Conservation (phyloP, 2,113 vertebrate species). For the Dasyornis broadbenti region DNA sequence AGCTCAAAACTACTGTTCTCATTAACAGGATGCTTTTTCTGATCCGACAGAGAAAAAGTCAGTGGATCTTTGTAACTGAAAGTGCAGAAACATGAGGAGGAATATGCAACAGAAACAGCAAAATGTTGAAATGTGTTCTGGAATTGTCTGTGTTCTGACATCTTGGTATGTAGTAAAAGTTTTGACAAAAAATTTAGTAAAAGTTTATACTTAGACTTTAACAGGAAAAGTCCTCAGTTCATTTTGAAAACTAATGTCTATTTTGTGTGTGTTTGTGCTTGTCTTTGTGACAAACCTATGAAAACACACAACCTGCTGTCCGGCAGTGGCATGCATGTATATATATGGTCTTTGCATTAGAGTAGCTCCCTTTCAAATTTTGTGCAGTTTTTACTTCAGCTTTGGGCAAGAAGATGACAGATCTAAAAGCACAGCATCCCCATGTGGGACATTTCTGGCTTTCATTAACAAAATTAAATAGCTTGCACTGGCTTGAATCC, state of each 20-base stretch:
- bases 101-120: neutral
- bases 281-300: neutral
- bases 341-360: neutral
- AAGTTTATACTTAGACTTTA: neutral
- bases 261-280: neutral
- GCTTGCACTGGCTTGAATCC: neutral
- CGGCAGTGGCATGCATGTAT: rapidly evolving
- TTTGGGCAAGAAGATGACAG: neutral
- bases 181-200: neutral
- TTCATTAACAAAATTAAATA: neutral
- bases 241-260: neutral
- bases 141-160: neutral
- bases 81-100: neutral
- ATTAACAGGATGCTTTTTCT: neutral
- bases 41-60: neutral
- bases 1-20: neutral
- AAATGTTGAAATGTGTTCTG: neutral
- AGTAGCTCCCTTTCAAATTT: neutral
- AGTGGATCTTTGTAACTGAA: neutral
- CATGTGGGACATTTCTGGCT: neutral
- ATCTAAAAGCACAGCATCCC: neutral
- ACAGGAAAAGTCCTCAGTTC: neutral
- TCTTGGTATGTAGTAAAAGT: no score
- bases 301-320: neutral
- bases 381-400: neutral